A percentile compares a stretch with the other conserved stretches of the same genome.
phyloP scores from a whole-genome alignment of 2,888 invertebrate species.

The Cloeon dipterum region DNA sequence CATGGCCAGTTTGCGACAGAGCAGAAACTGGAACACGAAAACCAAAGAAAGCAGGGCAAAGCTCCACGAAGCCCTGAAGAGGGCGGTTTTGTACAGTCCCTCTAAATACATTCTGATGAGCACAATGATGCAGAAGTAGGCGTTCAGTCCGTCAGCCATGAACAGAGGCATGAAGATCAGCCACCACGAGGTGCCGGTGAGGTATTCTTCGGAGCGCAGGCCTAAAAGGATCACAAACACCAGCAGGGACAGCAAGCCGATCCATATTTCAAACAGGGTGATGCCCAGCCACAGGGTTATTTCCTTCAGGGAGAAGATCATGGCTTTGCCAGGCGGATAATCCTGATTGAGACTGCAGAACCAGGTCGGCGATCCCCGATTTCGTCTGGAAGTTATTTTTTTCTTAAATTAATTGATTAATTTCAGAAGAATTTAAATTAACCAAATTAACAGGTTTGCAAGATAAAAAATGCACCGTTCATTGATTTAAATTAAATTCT shows the following conservation, averaged over 20 bases:
- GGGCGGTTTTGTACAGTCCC: slow-evolving; percentile 50
- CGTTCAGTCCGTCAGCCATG: slow-evolving; percentile 74
- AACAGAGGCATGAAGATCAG: slow-evolving; percentile 77
- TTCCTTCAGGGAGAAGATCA: slow-evolving; percentile 77
- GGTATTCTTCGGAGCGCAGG: slow-evolving; percentile 45
- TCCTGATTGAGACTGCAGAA: too few species aligned
- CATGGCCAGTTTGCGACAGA: slow-evolving; percentile 69
- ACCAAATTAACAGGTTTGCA: too few species aligned
- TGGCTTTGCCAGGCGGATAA: too few species aligned
- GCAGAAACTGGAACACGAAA: slow-evolving; percentile 73
- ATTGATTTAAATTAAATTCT: too few species aligned
- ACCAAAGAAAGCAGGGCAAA: slow-evolving; percentile 58
- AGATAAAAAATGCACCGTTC: too few species aligned
- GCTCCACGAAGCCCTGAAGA: slow-evolving; percentile 57
- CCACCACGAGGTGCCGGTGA: slow-evolving; percentile 51
- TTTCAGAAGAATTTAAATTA: too few species aligned
- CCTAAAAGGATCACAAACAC: slow-evolving; percentile 67
- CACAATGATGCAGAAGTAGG: slow-evolving; percentile 87
- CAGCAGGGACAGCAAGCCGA: slow-evolving; percentile 60
- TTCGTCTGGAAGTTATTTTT: too few species aligned
- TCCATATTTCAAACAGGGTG: slow-evolving; percentile 87
- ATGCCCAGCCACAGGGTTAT: slow-evolving; percentile 84
- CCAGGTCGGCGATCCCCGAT: too few species aligned
- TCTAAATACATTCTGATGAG: slow-evolving; percentile 79
- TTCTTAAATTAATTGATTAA: too few species aligned